Evolutionary conservation across 1,140 invertebrate species (phyloP).

Genomic region (Carposina sasakii): DNA sequence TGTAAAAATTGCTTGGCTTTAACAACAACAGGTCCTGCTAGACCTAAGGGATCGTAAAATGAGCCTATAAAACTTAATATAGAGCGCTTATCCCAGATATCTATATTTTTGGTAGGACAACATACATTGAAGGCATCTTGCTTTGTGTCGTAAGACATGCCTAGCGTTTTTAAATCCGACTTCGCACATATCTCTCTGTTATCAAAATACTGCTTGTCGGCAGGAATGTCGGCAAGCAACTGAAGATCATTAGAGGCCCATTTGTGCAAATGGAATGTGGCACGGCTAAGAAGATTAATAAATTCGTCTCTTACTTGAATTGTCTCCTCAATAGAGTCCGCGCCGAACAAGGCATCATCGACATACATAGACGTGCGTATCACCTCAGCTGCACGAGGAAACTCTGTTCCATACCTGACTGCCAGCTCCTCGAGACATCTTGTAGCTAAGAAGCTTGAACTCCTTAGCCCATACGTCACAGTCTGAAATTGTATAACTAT

Average conservation of each 20-base stretch:
- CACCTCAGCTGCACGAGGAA: no score
- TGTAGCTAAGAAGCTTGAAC: constrained; percentile 18
- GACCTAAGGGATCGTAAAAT: constrained; percentile 27
- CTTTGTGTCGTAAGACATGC: constrained; percentile 1
- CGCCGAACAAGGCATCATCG: neutral
- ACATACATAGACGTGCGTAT: no score
- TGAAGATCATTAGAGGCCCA: constrained; percentile 6
- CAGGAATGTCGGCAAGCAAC: neutral
- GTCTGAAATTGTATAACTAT: constrained; percentile 7
- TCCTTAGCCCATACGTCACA: constrained; percentile 23
- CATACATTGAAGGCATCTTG: constrained; percentile 7
- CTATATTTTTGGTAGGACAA: no score
- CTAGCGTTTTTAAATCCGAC: constrained; percentile 1
- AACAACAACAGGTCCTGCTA: constrained; percentile 19
- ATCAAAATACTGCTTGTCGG: neutral
- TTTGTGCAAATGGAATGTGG: constrained; percentile 10
- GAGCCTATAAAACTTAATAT: constrained; percentile 20
- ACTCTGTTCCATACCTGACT: neutral
- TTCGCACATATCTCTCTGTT: constrained; percentile 1
- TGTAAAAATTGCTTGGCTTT: no score
- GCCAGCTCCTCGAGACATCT: constrained; percentile 13
- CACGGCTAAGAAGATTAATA: neutral
- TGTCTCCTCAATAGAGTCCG: neutral
- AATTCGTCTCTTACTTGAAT: neutral
- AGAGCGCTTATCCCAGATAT: constrained; percentile 9